Percentiles rank a stretch among this genome's conserved stretches.
Conservation (phyloP, 2,797 vertebrate genomes). For the Gorsachius magnificus region DNA sequence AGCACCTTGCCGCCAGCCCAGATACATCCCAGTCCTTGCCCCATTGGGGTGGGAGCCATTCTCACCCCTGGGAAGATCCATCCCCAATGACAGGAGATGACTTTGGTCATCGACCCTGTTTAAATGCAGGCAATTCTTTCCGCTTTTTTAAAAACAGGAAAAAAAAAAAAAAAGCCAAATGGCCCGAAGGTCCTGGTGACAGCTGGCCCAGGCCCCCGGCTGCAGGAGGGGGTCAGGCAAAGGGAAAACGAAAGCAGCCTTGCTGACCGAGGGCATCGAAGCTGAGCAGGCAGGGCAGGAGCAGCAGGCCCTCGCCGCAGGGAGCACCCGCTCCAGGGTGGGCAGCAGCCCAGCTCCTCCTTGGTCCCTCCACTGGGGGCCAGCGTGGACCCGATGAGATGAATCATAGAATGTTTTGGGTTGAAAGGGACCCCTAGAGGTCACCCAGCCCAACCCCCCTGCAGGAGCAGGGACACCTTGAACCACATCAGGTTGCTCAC, state of each 20-base stretch:
- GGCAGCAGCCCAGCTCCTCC: neutral
- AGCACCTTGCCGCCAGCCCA: neutral
- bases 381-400: neutral
- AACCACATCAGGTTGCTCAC: no score
- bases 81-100: neutral
- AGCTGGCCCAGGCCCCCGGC: neutral
- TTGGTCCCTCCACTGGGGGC: accelerated
- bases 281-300: neutral
- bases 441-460: no score
- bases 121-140: neutral
- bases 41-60: accelerated
- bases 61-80: neutral
- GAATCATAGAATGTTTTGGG: no score
- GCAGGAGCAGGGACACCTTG: no score
- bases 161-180: neutral
- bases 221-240: neutral
- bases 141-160: neutral
- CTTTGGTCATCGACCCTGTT: neutral
- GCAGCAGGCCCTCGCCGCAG: neutral
- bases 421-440: no score
- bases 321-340: accelerated
- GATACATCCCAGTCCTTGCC: accelerated
- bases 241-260: neutral
- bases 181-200: neutral
- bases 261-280: neutral